Base-by-base conservation (phyloP, 2,113 vertebrate species). In the Sceloporus tristichus region DNA sequence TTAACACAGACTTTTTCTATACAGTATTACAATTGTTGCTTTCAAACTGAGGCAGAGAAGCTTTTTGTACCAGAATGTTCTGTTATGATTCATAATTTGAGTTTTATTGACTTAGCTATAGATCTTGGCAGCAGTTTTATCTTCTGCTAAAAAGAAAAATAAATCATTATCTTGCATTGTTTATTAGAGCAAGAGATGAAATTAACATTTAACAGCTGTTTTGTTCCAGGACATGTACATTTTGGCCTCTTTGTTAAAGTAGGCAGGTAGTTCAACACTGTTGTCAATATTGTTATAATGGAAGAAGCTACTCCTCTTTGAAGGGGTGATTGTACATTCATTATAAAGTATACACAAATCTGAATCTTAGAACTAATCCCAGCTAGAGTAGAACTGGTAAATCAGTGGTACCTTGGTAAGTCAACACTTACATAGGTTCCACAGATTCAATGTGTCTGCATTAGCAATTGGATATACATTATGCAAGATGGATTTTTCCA, bases 211-310 rank as follows among this genome's bases (percentile, higher is more conserved):
- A 92, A 94, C 88, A 92, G 86, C 42, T 90, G 9, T 82, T 88
- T 90, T 79, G 40, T 95, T 95, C 56, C 10, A 93, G 56, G 80
- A 87, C 82, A 87, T 89, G 42, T 86, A 92, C 3, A 0, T 90
- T 92, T 93, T 95, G 79, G 94, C 79, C 76, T 91, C 91, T 62
- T 93, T 76, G 87, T 91, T 94, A 94, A 95, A 94, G 94, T 91
- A 93, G 93, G 74, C 62, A 91, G 84, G 7, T 68, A 87, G 86
- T 92, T 93, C 79, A 87, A 66, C 82, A 6, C 0, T 68, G 68
- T 71, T 87, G 90, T 89, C 79, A 93, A 91, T 92, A 90, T 76
- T 0, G 81, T 87, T 91, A 84, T 70, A 65, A 48, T 29, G 74
- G 91, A 86, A 90, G 38, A 91, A 92, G 53, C 29, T 87, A 62